These are phyloP conservation scores for Lepeophtheirus salmonis DNA, from an alignment of 1,140 invertebrate species.

Conservation along the genomic window DNA sequence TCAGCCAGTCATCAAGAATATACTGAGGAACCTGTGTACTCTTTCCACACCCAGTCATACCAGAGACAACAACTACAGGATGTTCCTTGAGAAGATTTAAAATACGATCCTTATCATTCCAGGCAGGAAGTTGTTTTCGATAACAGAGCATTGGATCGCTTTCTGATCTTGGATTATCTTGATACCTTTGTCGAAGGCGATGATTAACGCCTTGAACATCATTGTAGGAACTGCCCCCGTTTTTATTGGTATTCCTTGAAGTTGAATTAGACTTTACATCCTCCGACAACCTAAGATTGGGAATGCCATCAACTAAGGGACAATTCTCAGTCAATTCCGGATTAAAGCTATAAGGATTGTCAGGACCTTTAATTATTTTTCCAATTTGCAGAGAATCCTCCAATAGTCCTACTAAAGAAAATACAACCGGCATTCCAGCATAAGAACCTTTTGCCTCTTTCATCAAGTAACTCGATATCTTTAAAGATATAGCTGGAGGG, in stretches of 20 bases:
- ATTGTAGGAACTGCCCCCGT: neutral
- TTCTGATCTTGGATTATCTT: neutral
- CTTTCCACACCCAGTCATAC: conserved; percentile 59
- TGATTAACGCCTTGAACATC: no score
- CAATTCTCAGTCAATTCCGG: neutral
- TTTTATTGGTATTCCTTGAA: neutral
- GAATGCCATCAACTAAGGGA: neutral
- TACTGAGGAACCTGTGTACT: conserved; percentile 79
- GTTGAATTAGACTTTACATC: no score
- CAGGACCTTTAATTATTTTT: neutral
- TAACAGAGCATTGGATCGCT: neutral
- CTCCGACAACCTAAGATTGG: neutral
- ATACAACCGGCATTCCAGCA: conserved; percentile 8
- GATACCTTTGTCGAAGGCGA: neutral
- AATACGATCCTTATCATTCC: neutral
- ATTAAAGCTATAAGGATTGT: neutral
- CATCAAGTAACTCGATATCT: conserved; percentile 6
- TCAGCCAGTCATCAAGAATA: conserved; percentile 56
- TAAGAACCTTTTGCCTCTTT: neutral
- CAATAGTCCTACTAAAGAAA: neutral
- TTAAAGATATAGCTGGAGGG: neutral
- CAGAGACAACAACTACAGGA: conserved; percentile 50
- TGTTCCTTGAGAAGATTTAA: neutral
- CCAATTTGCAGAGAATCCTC: neutral
- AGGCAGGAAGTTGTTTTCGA: neutral